Evolutionary conservation across 2,797 vertebrate species (phyloP).

Genomic region (Cheirogaleus major): DNA sequence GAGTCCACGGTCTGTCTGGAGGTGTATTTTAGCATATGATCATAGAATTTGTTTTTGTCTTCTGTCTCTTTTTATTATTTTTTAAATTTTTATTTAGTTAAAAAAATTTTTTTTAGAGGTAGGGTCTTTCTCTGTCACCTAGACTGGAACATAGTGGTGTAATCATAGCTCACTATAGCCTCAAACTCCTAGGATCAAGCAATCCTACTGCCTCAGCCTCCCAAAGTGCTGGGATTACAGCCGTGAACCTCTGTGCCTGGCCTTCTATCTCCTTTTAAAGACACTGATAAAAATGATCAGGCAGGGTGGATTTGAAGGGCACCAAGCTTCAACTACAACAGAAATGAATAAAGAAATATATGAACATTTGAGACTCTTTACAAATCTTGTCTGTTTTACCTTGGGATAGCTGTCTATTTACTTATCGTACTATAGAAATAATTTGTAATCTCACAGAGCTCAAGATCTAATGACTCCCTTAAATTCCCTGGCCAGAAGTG

Average conservation of each 20-base stretch:
- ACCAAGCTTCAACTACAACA: not conserved
- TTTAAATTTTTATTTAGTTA: too few species aligned
- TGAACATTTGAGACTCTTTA: not conserved
- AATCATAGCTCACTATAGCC: too few species aligned
- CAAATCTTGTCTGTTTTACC: not conserved
- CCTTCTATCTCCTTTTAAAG: not conserved
- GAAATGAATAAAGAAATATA: not conserved
- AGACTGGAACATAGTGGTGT: too few species aligned
- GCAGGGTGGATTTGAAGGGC: not conserved
- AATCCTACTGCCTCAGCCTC: too few species aligned
- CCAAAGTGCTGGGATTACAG: too few species aligned
- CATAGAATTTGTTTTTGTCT: not conserved
- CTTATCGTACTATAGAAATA: not conserved
- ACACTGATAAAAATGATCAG: not conserved
- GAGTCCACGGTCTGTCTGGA: not conserved
- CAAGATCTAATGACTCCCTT: not conserved
- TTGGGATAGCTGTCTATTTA: not conserved
- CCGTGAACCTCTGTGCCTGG: too few species aligned
- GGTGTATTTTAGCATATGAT: too few species aligned
- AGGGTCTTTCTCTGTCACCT: too few species aligned
- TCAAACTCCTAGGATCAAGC: too few species aligned
- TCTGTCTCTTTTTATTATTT: too few species aligned
- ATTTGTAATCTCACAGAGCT: not conserved
- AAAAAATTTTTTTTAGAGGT: too few species aligned
- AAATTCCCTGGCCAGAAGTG: not conserved